Conservation (phyloP, 1,140 invertebrate species). For the Hylyphantes graminicola region DNA sequence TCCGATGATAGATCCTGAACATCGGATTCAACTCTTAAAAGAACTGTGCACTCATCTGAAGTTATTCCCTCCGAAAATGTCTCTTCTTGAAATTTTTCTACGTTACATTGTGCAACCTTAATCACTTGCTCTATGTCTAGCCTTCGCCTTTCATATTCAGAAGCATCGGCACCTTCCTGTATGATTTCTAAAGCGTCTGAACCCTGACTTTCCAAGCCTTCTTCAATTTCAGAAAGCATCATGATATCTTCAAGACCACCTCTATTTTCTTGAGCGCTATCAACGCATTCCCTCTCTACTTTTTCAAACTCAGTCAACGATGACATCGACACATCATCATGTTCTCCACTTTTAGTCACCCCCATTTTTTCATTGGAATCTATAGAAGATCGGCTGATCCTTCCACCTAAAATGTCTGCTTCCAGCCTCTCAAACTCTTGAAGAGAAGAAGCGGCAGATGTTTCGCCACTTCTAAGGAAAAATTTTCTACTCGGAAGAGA, state of each 20-base stretch:
- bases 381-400: conserved; percentile 55
- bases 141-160: conserved; percentile 79
- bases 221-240: conserved; percentile 78
- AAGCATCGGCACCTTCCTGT: conserved; percentile 67
- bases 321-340: conserved; percentile 90
- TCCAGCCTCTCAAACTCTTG: conserved; percentile 70
- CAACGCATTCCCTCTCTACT: conserved; percentile 81
- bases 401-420: conserved; percentile 64
- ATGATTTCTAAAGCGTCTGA: conserved; percentile 74
- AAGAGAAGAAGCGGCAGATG: conserved; percentile 67
- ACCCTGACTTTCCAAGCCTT: conserved; percentile 75
- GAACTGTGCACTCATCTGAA: conserved; percentile 52
- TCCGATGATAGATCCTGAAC: conserved; percentile 21
- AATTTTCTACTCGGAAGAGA: conserved; percentile 36
- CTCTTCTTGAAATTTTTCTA: conserved; percentile 70
- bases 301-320: conserved; percentile 93
- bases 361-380: conserved; percentile 61
- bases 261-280: conserved; percentile 71
- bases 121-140: conserved; percentile 82
- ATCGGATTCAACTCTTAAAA: conserved; percentile 29
- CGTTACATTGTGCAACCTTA: conserved; percentile 74
- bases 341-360: conserved; percentile 75
- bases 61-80: conserved; percentile 43
- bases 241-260: conserved; percentile 85
- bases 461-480: conserved; percentile 57